phyloP scores from a whole-genome alignment of 2,113 vertebrate genomes.

The Perca fluviatilis region DNA sequence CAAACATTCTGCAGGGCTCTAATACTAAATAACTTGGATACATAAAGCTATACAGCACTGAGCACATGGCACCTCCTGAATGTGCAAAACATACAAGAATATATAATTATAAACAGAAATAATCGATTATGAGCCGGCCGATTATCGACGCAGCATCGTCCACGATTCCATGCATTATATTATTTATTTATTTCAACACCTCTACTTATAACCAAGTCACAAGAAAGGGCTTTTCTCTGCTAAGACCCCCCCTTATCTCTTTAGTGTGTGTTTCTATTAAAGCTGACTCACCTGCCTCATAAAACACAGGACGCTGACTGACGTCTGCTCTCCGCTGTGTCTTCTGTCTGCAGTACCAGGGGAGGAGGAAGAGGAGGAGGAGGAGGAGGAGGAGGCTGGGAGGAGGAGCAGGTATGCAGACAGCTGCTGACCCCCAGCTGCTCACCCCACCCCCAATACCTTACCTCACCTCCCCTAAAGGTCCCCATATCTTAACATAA shows the following conservation, averaged over 20 bases:
- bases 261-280: background rate
- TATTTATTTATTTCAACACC: too few species aligned
- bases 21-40: too few species aligned
- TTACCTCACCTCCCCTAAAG: background rate
- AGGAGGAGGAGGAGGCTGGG: constrained; percentile 90
- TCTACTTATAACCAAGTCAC: too few species aligned
- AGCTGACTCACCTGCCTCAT: background rate
- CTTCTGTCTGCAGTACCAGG: constrained; percentile 86
- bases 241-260: background rate
- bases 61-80: too few species aligned
- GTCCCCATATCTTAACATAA: background rate
- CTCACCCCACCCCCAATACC: constrained; percentile 19
- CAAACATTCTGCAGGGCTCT: too few species aligned
- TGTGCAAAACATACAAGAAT: too few species aligned
- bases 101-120: too few species aligned
- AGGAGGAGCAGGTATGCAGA: constrained; percentile 93
- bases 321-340: constrained; percentile 16
- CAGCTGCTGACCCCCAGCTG: constrained; percentile 50
- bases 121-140: too few species aligned
- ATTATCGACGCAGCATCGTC: too few species aligned
- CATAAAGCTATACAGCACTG: too few species aligned
- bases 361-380: constrained; percentile 82
- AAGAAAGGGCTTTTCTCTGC: too few species aligned
- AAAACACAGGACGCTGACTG: background rate
- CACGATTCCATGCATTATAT: too few species aligned